Base-by-base conservation (phyloP, 2,797 vertebrate genomes). In the Typhlichthys eigenmanni region DNA sequence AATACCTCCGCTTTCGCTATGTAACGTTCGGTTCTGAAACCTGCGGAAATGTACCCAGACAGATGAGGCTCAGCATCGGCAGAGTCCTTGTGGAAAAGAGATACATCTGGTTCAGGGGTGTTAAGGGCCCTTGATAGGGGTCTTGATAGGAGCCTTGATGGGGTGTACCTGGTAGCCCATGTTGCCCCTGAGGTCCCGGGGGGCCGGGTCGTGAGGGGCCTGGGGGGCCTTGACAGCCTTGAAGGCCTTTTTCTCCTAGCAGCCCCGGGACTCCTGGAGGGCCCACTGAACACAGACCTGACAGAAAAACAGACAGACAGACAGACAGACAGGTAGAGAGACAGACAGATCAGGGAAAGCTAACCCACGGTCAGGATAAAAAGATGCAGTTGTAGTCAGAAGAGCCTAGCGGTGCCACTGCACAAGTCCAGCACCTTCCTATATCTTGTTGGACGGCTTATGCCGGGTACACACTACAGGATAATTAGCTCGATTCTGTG, bases 231-330 rank as follows among this genome's bases (percentile, higher is more conserved):
- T 32, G 71, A 52, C 51, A 68, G 13, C 92, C 92, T 4, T 4
- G 51, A 47, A 72, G 76, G 38, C 91, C 91, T 47, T 82, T 89
- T 32, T 87, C 76, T 13, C 92, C 92, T 51, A 58, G 76, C 47
- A 56, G 62, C 45, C 92, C 92, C 3, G 5, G 10, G 5, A 12
- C 58, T n/a, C 91, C 90, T 1, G 5, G 3, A 57, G 63, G 34
- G 4, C 91, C 91, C 0, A 1, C 52, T 8, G 68, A 1, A 66
- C 81, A 69, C 1, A 82, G 70, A 73, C 91, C 92, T 93, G 13
- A 13, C 50, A 50, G 43, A 56, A 29, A 51, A 1, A 51, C 5
- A 24, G 16, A 14, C 8, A 68, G 9, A 58, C 38, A 61, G 1
- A 64, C 14, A 50, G 58, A 47, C 13, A 76, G 10, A n/a, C n/a